Evolutionary conservation across 2,113 vertebrate species (phyloP).

Genomic region (Leuciscus idus): DNA sequence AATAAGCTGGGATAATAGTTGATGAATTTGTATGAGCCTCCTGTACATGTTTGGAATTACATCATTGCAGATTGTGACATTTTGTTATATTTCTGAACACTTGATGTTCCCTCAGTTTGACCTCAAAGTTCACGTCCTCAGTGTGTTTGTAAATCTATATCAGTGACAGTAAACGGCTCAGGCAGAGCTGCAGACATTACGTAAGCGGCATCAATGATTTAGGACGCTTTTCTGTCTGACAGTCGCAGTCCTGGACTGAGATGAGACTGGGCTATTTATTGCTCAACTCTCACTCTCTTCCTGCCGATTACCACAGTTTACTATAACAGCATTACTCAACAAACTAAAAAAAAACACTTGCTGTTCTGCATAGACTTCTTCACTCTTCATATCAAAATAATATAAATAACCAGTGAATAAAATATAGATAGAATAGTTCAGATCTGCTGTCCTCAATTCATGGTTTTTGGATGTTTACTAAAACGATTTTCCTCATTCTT

Average conservation of each 20-base stretch:
- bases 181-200: slow-evolving; percentile 44
- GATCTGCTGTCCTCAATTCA: neutral
- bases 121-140: neutral
- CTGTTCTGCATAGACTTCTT: neutral
- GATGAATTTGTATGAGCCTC: neutral
- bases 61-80: neutral
- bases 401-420: neutral
- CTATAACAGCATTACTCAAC: neutral
- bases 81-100: neutral
- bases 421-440: neutral
- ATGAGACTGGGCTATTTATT: slow-evolving; percentile 44
- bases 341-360: neutral
- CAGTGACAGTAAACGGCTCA: neutral
- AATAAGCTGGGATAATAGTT: neutral
- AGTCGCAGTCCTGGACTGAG: neutral
- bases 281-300: slow-evolving; percentile 16
- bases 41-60: neutral
- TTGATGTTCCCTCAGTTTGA: neutral
- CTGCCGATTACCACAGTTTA: slow-evolving; percentile 2
- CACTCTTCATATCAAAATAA: neutral
- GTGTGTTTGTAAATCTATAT: neutral
- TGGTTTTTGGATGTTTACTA: neutral
- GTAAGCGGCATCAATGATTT: slow-evolving; percentile 49
- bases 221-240: neutral
- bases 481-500: slow-evolving; percentile 48